A percentile compares a stretch with the other conserved stretches of the same genome.
Evolutionary conservation across 2,888 invertebrate genomes (phyloP).

Genomic region (Mesorhabditis sp.): DNA sequence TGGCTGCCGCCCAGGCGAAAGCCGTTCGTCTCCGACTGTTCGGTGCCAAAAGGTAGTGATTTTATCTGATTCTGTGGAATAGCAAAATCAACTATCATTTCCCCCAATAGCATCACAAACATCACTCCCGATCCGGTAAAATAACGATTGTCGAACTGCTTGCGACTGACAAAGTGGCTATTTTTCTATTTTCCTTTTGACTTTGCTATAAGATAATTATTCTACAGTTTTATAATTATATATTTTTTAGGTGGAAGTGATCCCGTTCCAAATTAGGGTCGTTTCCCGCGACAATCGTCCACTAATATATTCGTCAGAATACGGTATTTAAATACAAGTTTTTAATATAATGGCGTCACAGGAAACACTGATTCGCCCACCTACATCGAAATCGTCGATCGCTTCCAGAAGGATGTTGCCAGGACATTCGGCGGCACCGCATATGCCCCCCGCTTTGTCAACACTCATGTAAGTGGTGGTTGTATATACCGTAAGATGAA

Average conservation of each 20-base stretch:
- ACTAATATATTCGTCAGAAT: conserved; percentile 53
- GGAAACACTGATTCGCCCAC: conserved; percentile 28
- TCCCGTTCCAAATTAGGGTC: conserved; percentile 48
- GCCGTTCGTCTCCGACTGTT: conserved; percentile 33
- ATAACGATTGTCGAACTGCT: too few relatives aligned
- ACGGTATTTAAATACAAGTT: conserved; percentile 30
- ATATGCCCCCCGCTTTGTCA: conserved; percentile 49
- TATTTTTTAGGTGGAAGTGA: conserved; percentile 29
- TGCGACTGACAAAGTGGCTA: too few relatives aligned
- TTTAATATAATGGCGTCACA: conserved; percentile 16
- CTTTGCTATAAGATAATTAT: background rate
- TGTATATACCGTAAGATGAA: background rate
- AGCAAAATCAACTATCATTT: background rate
- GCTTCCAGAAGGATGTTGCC: conserved; percentile 48
- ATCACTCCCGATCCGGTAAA: too few relatives aligned
- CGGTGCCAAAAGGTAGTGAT: conserved; percentile 12
- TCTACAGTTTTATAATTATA: background rate
- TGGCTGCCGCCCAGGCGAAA: conserved; percentile 53
- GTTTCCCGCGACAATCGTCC: conserved; percentile 39
- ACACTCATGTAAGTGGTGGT: conserved; percentile 23
- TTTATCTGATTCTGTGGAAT: background rate
- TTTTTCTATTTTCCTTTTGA: too few relatives aligned
- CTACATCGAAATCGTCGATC: conserved; percentile 55
- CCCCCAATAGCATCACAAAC: too few relatives aligned
- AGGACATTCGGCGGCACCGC: conserved; percentile 49